Evolutionary conservation across 2,113 vertebrate species (phyloP).

Genomic region (Morone chrysops): DNA sequence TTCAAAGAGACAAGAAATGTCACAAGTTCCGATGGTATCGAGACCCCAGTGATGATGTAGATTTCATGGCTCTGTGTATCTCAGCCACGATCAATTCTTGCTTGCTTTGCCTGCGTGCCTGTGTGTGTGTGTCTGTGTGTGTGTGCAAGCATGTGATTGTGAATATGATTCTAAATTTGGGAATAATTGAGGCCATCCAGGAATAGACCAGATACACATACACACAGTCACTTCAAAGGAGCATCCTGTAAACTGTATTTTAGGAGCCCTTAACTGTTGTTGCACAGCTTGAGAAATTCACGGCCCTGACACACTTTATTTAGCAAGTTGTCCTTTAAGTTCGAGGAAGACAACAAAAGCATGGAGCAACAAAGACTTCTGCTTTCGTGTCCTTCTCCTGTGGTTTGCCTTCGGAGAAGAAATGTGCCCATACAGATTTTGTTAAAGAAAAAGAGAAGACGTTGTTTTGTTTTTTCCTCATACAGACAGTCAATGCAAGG

Average conservation of each 20-base stretch:
- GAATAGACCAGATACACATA: conserved; percentile 46
- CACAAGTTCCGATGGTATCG: background rate
- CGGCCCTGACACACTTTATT: conserved; percentile 32
- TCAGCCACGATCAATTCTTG: conserved; percentile 5
- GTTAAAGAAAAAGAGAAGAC: conserved; percentile 11
- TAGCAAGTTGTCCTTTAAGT: conserved; percentile 24
- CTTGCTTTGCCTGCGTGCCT: background rate
- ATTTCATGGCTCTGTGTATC: background rate
- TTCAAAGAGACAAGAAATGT: conserved; percentile 19
- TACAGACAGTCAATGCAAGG: conserved; percentile 17
- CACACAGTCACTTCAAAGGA: conserved; percentile 42
- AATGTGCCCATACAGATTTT: conserved; percentile 27
- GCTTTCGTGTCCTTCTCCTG: conserved; percentile 20
- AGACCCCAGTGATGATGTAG: background rate
- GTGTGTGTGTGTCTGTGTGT: background rate
- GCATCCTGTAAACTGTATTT: conserved; percentile 56
- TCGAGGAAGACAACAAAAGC: conserved; percentile 12
- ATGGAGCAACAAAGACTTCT: conserved; percentile 15
- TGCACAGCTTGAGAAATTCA: conserved; percentile 21
- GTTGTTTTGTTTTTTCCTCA: background rate
- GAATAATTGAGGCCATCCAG: conserved; percentile 57
- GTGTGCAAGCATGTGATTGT: conserved; percentile 46
- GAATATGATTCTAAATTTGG: conserved; percentile 52
- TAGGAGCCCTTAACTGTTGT: conserved; percentile 20
- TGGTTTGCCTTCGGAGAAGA: conserved; percentile 32